Conservation (phyloP, 2,888 invertebrate species). For the Dicyrtoma fusca region DNA sequence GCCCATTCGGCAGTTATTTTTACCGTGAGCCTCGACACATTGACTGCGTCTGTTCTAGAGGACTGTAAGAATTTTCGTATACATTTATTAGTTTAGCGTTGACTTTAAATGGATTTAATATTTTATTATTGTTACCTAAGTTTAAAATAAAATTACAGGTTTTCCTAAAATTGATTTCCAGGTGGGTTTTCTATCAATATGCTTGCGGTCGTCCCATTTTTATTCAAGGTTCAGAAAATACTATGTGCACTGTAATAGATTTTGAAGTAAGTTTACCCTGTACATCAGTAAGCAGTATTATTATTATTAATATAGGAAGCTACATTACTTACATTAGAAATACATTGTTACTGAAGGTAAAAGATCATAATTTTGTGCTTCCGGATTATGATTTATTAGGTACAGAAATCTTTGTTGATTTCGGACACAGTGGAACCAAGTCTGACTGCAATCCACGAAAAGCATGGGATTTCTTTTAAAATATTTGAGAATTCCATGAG, state of each 20-base stretch:
- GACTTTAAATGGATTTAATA: background rate
- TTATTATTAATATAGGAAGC: too few relatives aligned
- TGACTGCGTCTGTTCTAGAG: constrained; percentile 13
- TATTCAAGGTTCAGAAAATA: constrained; percentile 8
- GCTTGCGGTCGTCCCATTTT: constrained; percentile 13
- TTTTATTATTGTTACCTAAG: too few relatives aligned
- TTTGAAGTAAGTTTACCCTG: constrained; percentile 3
- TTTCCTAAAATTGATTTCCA: background rate
- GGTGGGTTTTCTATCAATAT: constrained; percentile 17
- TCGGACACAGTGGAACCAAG: constrained; percentile 15
- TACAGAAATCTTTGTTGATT: constrained; percentile 21
- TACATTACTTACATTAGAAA: too few relatives aligned
- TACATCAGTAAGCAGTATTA: too few relatives aligned
- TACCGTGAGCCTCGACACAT: background rate
- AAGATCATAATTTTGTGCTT: too few relatives aligned
- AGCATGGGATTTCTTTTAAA: constrained; percentile 16
- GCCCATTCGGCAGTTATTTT: constrained; percentile 16
- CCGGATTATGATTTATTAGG: constrained; percentile 3
- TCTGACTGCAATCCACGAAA: constrained; percentile 18
- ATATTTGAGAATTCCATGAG: constrained; percentile 10
- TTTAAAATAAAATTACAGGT: background rate
- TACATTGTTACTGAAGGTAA: too few relatives aligned
- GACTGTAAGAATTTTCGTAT: background rate
- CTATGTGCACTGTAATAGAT: background rate
- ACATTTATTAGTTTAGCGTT: background rate